Percentiles rank a stretch among this genome's conserved stretches.
phyloP scores from a whole-genome alignment of 2,113 vertebrate genomes.

The Planiliza haematocheilus region DNA sequence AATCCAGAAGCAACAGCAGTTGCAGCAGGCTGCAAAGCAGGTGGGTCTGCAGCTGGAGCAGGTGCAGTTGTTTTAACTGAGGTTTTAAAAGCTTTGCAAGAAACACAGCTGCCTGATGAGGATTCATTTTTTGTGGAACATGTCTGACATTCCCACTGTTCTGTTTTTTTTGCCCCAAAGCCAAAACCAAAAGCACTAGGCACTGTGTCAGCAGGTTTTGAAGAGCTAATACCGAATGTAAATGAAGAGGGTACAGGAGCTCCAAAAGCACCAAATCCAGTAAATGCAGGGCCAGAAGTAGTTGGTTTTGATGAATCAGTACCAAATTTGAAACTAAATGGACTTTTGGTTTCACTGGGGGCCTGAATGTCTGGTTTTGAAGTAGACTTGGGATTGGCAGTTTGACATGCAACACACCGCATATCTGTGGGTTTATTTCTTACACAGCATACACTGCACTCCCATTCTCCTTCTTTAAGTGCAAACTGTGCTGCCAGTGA shows the following conservation, averaged over 20 bases:
- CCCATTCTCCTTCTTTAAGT: slow-evolving; percentile 89
- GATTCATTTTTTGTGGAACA: slow-evolving; percentile 84
- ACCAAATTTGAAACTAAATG: slow-evolving; percentile 82
- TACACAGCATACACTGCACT: slow-evolving; percentile 85
- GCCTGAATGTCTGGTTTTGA: slow-evolving; percentile 58
- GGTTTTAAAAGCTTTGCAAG: slow-evolving; percentile 77
- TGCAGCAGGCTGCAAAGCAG: slow-evolving; percentile 15
- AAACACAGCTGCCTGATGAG: slow-evolving; percentile 80
- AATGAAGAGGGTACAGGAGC: slow-evolving; percentile 74
- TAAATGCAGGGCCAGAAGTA: slow-evolving; percentile 54
- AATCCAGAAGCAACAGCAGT: slow-evolving; percentile 62
- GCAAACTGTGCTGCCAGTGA: slow-evolving; percentile 80
- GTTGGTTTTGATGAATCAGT: slow-evolving; percentile 71
- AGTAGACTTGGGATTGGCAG: slow-evolving; percentile 69
- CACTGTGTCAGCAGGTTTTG: slow-evolving; percentile 51
- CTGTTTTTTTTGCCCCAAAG: slow-evolving; percentile 83
- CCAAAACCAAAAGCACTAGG: slow-evolving; percentile 51
- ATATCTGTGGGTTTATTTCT: slow-evolving; percentile 81
- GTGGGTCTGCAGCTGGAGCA: slow-evolving; percentile 8
- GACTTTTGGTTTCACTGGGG: slow-evolving; percentile 65
- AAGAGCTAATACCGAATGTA: slow-evolving; percentile 78
- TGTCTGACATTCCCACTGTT: slow-evolving; percentile 83
- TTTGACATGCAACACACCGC: slow-evolving; percentile 85
- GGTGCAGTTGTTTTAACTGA: slow-evolving; percentile 32
- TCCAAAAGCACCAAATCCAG: slow-evolving; percentile 79